Evolutionary conservation across 2,113 vertebrate genomes (phyloP).

Genomic region (Neopipo cinnamomea): DNA sequence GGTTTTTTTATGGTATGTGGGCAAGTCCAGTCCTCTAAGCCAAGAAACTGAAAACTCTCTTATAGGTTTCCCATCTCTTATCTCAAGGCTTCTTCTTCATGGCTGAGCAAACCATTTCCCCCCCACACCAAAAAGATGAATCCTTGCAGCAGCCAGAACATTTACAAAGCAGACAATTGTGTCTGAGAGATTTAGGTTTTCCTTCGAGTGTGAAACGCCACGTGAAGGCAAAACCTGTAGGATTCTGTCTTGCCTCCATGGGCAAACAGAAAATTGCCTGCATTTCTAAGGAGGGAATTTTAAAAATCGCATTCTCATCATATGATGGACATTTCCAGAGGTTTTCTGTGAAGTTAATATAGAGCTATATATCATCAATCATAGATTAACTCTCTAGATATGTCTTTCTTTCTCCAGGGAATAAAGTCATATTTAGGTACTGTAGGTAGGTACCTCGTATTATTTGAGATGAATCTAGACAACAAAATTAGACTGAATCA

Average conservation of each 20-base stretch:
- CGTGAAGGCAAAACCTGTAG: not conserved
- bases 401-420: not conserved
- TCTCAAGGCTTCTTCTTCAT: not conserved
- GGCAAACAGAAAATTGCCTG: not conserved
- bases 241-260: not conserved
- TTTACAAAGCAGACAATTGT: not conserved
- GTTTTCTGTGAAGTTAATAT: not conserved
- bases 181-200: not conserved
- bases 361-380: not conserved
- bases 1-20: not conserved
- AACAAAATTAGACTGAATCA: not conserved
- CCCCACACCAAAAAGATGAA: not conserved
- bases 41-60: not conserved
- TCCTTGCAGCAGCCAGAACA: not conserved
- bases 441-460: not conserved
- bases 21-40: not conserved
- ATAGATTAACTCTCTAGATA: not conserved
- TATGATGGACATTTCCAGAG: not conserved
- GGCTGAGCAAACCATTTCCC: not conserved
- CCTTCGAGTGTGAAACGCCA: not conserved
- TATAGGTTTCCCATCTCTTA: not conserved
- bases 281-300: not conserved
- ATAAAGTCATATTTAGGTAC: not conserved
- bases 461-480: not conserved
- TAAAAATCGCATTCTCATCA: not conserved